These are phyloP conservation scores for Tinamus major DNA, from an alignment of 2,797 vertebrate genomes.

Conservation along the genomic window DNA sequence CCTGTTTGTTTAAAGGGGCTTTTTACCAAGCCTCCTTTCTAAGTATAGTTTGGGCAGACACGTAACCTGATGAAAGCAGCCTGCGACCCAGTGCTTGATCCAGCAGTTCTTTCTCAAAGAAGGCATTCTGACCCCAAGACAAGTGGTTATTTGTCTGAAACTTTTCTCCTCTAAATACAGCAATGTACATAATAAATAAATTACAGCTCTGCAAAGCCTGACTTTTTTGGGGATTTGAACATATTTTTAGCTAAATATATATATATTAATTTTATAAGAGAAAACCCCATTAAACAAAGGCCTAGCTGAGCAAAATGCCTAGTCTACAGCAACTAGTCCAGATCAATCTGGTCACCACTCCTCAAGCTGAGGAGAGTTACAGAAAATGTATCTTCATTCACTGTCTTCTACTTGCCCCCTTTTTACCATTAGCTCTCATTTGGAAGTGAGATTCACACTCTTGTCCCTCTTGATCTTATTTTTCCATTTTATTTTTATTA, in stretches of 20 bases:
- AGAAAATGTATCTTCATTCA: background rate
- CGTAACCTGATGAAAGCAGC: background rate
- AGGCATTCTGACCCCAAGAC: background rate
- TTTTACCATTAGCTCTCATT: background rate
- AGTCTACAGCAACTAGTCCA: background rate
- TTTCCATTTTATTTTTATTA: background rate
- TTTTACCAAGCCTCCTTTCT: background rate
- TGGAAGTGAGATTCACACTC: background rate
- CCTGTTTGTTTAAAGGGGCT: background rate
- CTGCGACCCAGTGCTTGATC: background rate
- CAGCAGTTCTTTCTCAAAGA: background rate
- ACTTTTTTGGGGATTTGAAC: background rate
- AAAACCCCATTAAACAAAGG: background rate
- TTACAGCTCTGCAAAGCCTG: rapidly evolving
- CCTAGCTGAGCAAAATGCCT: background rate
- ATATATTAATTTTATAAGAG: background rate
- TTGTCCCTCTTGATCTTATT: background rate
- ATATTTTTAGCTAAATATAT: background rate
- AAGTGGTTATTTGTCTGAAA: background rate
- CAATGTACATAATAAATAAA: background rate
- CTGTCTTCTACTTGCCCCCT: background rate
- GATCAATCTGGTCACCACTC: background rate
- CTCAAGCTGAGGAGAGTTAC: background rate
- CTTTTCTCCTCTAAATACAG: background rate
- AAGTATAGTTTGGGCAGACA: background rate